Evolutionary conservation across 2,113 vertebrate genomes (phyloP), one percentile per base, ranked within the genome.

Genomic region (Todiramphus saurophagus): DNA sequence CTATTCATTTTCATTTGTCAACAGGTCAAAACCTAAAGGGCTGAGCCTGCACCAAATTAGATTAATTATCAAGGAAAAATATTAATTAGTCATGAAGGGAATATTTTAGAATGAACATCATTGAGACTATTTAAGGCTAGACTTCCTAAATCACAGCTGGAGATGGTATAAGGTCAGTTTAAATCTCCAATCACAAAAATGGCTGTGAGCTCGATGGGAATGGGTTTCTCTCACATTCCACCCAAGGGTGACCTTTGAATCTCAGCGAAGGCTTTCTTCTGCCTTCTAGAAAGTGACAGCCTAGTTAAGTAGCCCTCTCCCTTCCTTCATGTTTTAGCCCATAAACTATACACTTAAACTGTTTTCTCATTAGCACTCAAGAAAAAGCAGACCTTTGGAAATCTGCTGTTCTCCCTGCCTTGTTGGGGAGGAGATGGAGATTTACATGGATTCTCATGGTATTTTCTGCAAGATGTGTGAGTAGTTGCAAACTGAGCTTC

Each of bases 61-160:
- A 94, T 94, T 87, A 89, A 94, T 74, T 92, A 90, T 67, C 73
- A 90, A 91, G 76, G 46, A 86, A 94, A 89, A 88, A 33, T 39
- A 93, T 72, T 39, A 93, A 93, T 89, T 87, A 92, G 58, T 93
- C 86, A 94, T 39, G 44, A 83, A 89, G 77, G 39, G 66, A 87
- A 58, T 92, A 66, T 84, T 96, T 92, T 82, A 87, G 58, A 82
- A 76, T 89, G 60, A 76, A 87, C 83, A 73, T 82, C 17, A 79
- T 16, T 60, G 31, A 56, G 66, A 66, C 50, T 87, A 41, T 84
- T 84, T 93, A 94, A 92, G 62, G 69, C 74, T 87, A 82, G 60
- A 84, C 62, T 89, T 93, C 73, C n/a, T 92, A 89, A 87, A 81
- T 27, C 77, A 83, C 77, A 91, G 70, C 64, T 96, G 91, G 77